These are phyloP conservation scores for Lanistes nyassanus DNA, from an alignment of 1,140 invertebrate genomes.

Conservation along the genomic window DNA sequence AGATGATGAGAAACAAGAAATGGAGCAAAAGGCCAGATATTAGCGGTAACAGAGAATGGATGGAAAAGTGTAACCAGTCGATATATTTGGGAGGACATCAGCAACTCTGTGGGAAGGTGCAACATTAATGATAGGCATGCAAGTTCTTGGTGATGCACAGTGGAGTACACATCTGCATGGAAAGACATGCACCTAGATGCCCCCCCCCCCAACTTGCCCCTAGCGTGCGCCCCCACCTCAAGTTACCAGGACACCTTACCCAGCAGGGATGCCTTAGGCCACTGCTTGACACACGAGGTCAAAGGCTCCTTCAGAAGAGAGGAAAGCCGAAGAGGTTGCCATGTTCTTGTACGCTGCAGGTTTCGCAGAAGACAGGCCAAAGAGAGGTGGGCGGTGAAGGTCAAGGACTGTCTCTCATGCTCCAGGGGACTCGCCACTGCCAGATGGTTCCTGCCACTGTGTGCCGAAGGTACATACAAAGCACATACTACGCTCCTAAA, in stretches of 20 bases:
- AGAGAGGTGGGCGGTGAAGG: conserved; percentile 25
- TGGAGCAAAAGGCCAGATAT: too few relatives aligned
- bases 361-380: conserved; percentile 25
- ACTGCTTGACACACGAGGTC: background rate
- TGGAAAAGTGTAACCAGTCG: too few relatives aligned
- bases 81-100: too few relatives aligned
- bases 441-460: conserved; percentile 17
- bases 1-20: too few relatives aligned
- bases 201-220: background rate
- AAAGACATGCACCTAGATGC: background rate
- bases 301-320: background rate
- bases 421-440: conserved; percentile 28
- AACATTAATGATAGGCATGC: too few relatives aligned
- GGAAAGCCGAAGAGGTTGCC: conserved; percentile 1
- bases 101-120: too few relatives aligned
- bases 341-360: background rate
- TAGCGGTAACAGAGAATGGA: too few relatives aligned
- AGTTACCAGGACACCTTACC: background rate
- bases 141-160: too few relatives aligned
- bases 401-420: conserved; percentile 17
- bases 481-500: too few relatives aligned
- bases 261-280: background rate
- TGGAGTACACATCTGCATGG: too few relatives aligned
- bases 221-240: background rate
- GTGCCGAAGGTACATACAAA: background rate